Evolutionary conservation across 1,140 invertebrate genomes (phyloP), one percentile per base, ranked within the genome.

Genomic region (Tyrophagus putrescentiae): DNA sequence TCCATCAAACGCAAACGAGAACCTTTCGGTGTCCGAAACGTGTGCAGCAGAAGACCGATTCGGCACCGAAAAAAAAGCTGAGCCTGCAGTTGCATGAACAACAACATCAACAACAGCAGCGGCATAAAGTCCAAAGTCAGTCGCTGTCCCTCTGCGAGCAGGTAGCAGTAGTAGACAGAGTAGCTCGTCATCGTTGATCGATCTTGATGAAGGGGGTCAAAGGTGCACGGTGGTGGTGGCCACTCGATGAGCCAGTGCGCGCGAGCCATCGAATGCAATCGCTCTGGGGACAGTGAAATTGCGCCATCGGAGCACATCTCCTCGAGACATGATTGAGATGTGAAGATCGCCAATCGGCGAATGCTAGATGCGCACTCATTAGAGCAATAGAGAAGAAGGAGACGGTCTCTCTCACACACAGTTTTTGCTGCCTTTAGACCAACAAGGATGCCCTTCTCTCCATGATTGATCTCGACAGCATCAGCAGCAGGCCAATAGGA

Each of bases 281-380:
- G n/a, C n/a, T n/a, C n/a, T n/a, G 45, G 45, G 7, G 18, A 48
- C 45, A 48, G 36, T 39, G 36, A 39, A 39, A 39, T 39, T 39
- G 36, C 45, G 31, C 45, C 45, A 21, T 25, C 13, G 21, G 7
- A 29, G 36, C 21, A 13, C 36, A 39, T 21, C 13, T 13, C 21
- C 13, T 13, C 13, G 13, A 39, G 13, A 39, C 21, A 39, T 48
- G 45, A 48, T 48, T 48, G 45, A 48, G 45, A 48, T 48, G 45
- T 48, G 18, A 48, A 18, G 13, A 7, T 25, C 7, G 45, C 7
- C 45, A 48, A 7, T 7, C 7, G 7, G n/a, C n/a, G n/a, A n/a
- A n/a, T n/a, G n/a, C n/a, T n/a, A n/a, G n/a, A n/a, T n/a, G 45
- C 21, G 45, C 45, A 48, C 45, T 48, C 45, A 48, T 48, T 48